Evolutionary conservation across 30 jellyfish, hydroid and myxozoan genomes (phyloP), one percentile per base, ranked within the genome.

Genomic region (Turritopsis rubra): DNA sequence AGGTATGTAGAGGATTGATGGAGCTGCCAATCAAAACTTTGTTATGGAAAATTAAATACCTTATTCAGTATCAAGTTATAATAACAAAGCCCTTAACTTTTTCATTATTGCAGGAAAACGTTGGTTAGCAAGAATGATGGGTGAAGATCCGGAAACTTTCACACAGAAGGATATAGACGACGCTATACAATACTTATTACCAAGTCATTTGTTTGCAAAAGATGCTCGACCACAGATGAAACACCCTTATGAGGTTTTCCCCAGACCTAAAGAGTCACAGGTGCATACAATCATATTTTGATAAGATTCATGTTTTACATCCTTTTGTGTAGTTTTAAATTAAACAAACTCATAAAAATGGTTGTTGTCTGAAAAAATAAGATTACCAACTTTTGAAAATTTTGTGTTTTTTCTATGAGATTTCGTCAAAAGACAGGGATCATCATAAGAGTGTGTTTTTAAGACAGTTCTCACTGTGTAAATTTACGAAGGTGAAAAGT

Each of bases 71-170:
- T n/a, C n/a, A n/a, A n/a, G n/a, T n/a, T n/a, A n/a, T n/a, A n/a
- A n/a, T n/a, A n/a, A n/a, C n/a, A n/a, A n/a, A n/a, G n/a, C 60
- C 60, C 13, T 41, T 41, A 41, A 13, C 60, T 41, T 41, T 41
- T 41, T 41, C n/a, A n/a, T n/a, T n/a, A n/a, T n/a, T n/a, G n/a
- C 29, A 65, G 99, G 99, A 4, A 93, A 93, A 82, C 77, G 99
- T 75, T 93, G 99, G 99, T 72, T 93, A 41, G 99, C 99, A 75
- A 83, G 89, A 19, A 93, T 93, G 99, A 93, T 93, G 99, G 99
- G 96, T n/a, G 96, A 93, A 85, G 96, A 93, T 84, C 93, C 87
- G 19, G 97, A 89, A 52, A 85, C 93, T 29, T 93, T 93, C 79
- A 85, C 96, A 4, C 96, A 93, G 83, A 88, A 93, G 0, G 95